Evolutionary conservation across 2,888 invertebrate species (phyloP), one percentile per base, ranked within the genome.

Genomic region (Epiblema foenella): DNA sequence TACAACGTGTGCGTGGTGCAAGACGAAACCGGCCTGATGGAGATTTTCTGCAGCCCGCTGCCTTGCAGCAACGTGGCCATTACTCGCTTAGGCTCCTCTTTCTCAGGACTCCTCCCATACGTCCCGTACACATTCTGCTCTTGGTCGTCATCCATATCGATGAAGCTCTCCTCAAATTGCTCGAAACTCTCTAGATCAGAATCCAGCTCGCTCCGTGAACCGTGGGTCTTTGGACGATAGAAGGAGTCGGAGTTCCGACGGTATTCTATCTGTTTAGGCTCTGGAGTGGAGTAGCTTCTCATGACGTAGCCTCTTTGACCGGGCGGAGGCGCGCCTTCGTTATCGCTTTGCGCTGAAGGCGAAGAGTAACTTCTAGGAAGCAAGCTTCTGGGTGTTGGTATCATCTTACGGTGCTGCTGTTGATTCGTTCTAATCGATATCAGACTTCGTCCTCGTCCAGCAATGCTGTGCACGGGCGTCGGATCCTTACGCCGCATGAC

Each of bases 101-200:
- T 83, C 17, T 90, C 89, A n/a, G 89, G 85, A 64, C 85, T 88
- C 66, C 79, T 83, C 65, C 84, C 80, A 72, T 87, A 89, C 33
- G 85, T 84, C 20, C 84, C 83, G 24, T 88, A 82, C 5, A 83
- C 71, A 46, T 81, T 78, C 2, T 88, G 87, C 49, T 91, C 91
- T 54, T 88, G 85, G 73, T 92, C 92, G 11, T 89, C 89, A 68
- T 93, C 93, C 49, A 92, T 90, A 74, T 93, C 93, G n/a, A 93
- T 80, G 29, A 93, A 87, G 54, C 87, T 85, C 68, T 92, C 92
- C 69, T 91, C 91, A 51, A 93, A 91, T 69, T 88, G 89, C 73
- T 93, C 93, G 70, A 89, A 92, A 67, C 88, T 90, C 62, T 93
- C 92, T 20, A 90, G 83, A 78, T 93, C 93, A 0, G 90, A 89